Evolutionary conservation across 2,113 vertebrate genomes (phyloP).

Genomic region (Phocoena sinus): DNA sequence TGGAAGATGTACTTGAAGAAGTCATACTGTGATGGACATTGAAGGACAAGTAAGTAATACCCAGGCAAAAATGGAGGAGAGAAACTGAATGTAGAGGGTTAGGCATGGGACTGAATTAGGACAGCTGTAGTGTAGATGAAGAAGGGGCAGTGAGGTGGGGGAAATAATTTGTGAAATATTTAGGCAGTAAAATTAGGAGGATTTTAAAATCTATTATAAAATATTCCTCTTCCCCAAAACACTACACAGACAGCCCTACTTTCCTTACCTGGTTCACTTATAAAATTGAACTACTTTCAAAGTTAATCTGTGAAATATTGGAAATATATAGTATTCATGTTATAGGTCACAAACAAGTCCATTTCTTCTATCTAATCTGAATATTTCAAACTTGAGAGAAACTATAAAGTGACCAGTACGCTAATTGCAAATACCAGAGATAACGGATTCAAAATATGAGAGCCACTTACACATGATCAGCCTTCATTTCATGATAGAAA

Average conservation of each 20-base stretch:
- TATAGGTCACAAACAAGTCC: constrained; percentile 46
- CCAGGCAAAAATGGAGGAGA: background rate
- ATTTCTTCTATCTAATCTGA: constrained; percentile 43
- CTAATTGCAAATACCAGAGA: constrained; percentile 61
- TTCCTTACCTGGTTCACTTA: background rate
- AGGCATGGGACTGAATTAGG: background rate
- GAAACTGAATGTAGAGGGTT: background rate
- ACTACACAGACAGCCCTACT: background rate
- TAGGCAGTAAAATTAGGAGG: background rate
- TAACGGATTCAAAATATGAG: constrained; percentile 62
- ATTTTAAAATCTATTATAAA: background rate
- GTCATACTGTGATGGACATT: background rate
- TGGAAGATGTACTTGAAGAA: background rate
- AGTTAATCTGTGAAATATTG: background rate
- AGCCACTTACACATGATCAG: constrained; percentile 49
- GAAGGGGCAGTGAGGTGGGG: background rate
- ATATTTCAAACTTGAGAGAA: constrained; percentile 55
- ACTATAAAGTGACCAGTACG: constrained; percentile 54
- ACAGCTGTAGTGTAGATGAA: background rate
- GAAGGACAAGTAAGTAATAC: background rate
- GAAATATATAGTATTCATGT: background rate
- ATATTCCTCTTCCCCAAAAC: background rate
- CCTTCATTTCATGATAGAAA: constrained; percentile 46
- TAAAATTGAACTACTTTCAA: constrained; percentile 49
- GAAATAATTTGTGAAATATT: background rate